A percentile compares a stretch with the other conserved stretches of the same genome.
Evolutionary conservation across 2,888 invertebrate genomes (phyloP).

Genomic region (Thalpophila matura): DNA sequence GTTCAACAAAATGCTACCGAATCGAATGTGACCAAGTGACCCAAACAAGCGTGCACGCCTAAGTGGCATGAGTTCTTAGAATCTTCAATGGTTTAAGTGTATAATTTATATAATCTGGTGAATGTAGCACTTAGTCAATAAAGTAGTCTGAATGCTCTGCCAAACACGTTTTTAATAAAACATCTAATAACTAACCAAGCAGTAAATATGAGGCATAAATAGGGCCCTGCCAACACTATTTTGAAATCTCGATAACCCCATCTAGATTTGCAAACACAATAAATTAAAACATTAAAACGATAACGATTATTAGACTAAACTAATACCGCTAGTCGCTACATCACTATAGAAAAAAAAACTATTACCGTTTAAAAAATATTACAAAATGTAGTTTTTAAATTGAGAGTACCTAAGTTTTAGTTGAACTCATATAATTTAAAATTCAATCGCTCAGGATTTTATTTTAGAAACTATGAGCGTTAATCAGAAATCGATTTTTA

Average conservation of each 20-base stretch:
- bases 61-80: no score
- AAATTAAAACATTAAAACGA: not conserved
- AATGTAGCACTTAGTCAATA: no score
- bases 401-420: constrained; percentile 5
- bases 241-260: not conserved
- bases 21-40: no score
- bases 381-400: constrained; percentile 19
- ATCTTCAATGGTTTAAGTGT: no score
- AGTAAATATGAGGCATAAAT: no score
- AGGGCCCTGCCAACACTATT: not conserved
- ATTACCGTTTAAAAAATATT: not conserved
- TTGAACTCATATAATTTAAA: constrained; percentile 16
- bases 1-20: no score
- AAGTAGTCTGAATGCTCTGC: no score
- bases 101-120: no score
- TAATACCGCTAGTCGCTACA: constrained; percentile 15
- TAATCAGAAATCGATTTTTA: constrained; percentile 18
- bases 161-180: no score
- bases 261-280: not conserved
- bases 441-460: constrained; percentile 47
- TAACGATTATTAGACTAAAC: constrained; percentile 12
- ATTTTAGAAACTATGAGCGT: constrained; percentile 33
- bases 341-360: constrained; percentile 17
- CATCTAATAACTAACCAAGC: no score
- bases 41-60: no score